These are phyloP conservation scores for Tiliacea citrago DNA, from an alignment of 2,888 invertebrate species.

Conservation along the genomic window DNA sequence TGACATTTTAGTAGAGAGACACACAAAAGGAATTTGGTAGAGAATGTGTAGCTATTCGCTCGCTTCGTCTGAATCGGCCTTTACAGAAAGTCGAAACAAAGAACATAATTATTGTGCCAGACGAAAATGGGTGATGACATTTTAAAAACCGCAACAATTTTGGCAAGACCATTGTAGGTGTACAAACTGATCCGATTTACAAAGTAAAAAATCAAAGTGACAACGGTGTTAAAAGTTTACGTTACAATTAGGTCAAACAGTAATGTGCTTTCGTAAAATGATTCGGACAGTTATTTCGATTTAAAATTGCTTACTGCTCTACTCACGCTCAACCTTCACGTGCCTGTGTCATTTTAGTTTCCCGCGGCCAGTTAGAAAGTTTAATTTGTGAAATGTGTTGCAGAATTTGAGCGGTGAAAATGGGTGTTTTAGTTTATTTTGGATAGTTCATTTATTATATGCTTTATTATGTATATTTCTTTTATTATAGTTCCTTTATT, in stretches of 20 bases:
- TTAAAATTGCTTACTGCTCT: neutral
- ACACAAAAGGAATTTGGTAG: no score
- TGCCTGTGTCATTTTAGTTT: conserved; percentile 1
- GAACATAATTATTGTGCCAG: no score
- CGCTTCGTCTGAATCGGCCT: no score
- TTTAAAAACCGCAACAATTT: no score
- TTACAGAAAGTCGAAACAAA: no score
- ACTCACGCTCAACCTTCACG: neutral
- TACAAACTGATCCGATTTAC: no score
- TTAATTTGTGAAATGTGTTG: conserved; percentile 8
- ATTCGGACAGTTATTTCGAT: neutral
- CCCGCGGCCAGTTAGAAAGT: neutral
- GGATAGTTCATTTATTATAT: neutral
- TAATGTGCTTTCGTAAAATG: neutral
- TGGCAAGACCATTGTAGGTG: no score
- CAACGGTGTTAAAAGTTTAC: neutral
- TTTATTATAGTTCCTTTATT: neutral
- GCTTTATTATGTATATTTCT: neutral
- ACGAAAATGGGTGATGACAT: no score
- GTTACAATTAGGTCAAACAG: neutral
- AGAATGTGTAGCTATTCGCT: no score
- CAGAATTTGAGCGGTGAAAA: neutral
- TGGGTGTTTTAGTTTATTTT: neutral
- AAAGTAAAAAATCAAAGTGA: no score
- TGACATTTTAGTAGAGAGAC: no score